These are phyloP conservation scores for Rutpela maculata DNA, from an alignment of 2,888 invertebrate species.

Conservation along the genomic window DNA sequence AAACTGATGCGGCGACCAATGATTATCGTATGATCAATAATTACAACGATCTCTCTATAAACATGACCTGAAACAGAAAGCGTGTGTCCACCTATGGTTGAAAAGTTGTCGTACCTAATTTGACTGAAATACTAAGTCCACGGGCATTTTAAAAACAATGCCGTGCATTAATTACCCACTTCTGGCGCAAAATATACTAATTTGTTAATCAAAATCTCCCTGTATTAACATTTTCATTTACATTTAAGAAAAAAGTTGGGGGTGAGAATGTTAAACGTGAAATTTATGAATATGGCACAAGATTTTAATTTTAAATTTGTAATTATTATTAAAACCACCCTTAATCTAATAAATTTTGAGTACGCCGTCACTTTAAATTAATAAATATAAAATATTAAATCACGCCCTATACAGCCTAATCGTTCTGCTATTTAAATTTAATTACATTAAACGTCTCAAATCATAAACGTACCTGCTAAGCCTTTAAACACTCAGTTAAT, in stretches of 20 bases:
- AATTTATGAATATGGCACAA: slow-evolving; percentile 31
- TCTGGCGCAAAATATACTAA: slow-evolving; percentile 6
- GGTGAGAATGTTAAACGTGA: neutral
- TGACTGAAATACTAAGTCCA: neutral
- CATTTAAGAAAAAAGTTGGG: slow-evolving; percentile 7
- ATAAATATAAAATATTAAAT: slow-evolving; percentile 36
- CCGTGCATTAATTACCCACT: neutral
- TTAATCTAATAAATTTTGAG: slow-evolving; percentile 17
- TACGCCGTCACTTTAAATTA: slow-evolving; percentile 24
- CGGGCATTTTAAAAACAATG: slow-evolving; percentile 10
- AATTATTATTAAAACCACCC: slow-evolving; percentile 16
- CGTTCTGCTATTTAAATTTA: slow-evolving; percentile 25
- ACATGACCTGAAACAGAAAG: neutral
- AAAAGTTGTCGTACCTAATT: neutral
- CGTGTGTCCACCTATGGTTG: neutral
- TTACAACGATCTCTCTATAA: neutral
- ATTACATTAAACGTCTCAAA: slow-evolving; percentile 28
- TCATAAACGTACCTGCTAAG: slow-evolving; percentile 36
- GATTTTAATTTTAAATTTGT: slow-evolving; percentile 30
- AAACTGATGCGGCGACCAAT: too few relatives aligned
- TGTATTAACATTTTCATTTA: slow-evolving; percentile 5
- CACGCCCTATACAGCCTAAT: slow-evolving; percentile 13
- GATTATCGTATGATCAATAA: too few relatives aligned
- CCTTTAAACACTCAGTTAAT: slow-evolving; percentile 40
- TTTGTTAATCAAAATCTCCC: slow-evolving; percentile 19